Base-by-base conservation (phyloP, 2,113 vertebrate species). In the Sebastes fasciatus region DNA sequence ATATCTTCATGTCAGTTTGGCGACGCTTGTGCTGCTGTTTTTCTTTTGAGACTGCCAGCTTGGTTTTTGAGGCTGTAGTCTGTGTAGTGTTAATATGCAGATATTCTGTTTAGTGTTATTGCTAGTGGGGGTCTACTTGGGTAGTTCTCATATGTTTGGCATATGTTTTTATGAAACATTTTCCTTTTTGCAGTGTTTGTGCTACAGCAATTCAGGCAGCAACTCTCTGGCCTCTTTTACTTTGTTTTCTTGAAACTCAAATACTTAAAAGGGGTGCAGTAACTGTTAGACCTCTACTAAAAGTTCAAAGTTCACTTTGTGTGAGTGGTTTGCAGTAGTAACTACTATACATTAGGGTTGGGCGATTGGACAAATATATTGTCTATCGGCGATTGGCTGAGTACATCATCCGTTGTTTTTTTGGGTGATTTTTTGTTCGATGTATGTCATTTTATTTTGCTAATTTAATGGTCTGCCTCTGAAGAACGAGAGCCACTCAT, bases 91-190 rank as follows among this genome's bases (percentile, higher is more conserved):
- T 67, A 40, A 58, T 43, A 66, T 51, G 46, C 43, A 51, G 48
- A 77, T 34, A 65, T 49, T 67, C 34, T 54, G 72, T 75, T 68
- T 21, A 45, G 48, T 78, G 67, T 78, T 45, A 66, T n/a, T 62
- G 23, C 49, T 54, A 6, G 46, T 48, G 8, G 69, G 1, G 10
- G 2, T 69, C 14, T 10, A 5, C n/a, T 70, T 64, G 49, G 19
- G n/a, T 43, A 19, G 40, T 52, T 46, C 60, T 45, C 60, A 46
- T 72, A 13, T 51, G 52, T 52, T 65, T 40, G 51, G 19, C 61
- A 65, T 42, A n/a, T 58, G 58, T 49, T 69, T 70, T 52, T 40
- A 69, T 49, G 16, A 49, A 54, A 42, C 7, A 4, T 21, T 61
- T 60, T 46, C 2, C 34, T 10, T 11, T 66, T 74, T 46, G 34